These are phyloP conservation scores for Muricea muricata DNA, from an alignment of 92 coral and sea anemone genomes.

Conservation along the genomic window DNA sequence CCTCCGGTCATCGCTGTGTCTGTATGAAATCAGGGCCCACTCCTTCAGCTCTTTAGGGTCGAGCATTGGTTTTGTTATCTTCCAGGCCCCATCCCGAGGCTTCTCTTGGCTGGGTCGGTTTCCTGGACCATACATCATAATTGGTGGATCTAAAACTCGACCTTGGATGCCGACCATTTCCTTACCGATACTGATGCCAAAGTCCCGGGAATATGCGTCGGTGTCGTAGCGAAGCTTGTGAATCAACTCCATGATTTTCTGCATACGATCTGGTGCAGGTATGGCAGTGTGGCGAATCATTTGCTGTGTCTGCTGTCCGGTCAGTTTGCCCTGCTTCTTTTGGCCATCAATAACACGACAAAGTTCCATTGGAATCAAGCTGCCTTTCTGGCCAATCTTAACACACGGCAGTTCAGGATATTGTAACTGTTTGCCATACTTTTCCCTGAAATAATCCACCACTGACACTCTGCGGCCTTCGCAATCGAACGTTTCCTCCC, in stretches of 20 bases:
- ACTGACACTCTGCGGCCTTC: slow-evolving; percentile 67
- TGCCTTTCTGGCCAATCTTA: slow-evolving; percentile 67
- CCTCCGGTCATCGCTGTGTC: neutral
- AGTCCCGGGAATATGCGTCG: slow-evolving; percentile 51
- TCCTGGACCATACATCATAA: slow-evolving; percentile 65
- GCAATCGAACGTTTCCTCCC: slow-evolving; percentile 47
- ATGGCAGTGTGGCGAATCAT: slow-evolving; percentile 84
- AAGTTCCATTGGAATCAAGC: slow-evolving; percentile 84
- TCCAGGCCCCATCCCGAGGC: slow-evolving; percentile 89
- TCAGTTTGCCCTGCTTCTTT: slow-evolving; percentile 61
- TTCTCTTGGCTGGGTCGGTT: neutral
- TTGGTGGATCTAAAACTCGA: slow-evolving; percentile 81
- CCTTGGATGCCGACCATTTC: slow-evolving; percentile 82
- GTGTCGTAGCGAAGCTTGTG: neutral
- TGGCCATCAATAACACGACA: slow-evolving; percentile 74
- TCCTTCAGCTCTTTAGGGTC: slow-evolving; percentile 28
- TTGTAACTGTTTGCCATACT: slow-evolving; percentile 65
- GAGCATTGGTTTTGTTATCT: slow-evolving; percentile 63
- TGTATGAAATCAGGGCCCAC: slow-evolving; percentile 34
- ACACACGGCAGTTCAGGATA: slow-evolving; percentile 64
- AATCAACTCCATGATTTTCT: slow-evolving; percentile 71
- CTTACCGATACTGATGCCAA: slow-evolving; percentile 73
- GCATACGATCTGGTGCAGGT: slow-evolving; percentile 76
- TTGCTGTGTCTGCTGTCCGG: slow-evolving; percentile 77
- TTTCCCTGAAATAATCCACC: slow-evolving; percentile 70